phyloP scores from a whole-genome alignment of 1,140 invertebrate genomes.

The Helicoverpa zea region DNA sequence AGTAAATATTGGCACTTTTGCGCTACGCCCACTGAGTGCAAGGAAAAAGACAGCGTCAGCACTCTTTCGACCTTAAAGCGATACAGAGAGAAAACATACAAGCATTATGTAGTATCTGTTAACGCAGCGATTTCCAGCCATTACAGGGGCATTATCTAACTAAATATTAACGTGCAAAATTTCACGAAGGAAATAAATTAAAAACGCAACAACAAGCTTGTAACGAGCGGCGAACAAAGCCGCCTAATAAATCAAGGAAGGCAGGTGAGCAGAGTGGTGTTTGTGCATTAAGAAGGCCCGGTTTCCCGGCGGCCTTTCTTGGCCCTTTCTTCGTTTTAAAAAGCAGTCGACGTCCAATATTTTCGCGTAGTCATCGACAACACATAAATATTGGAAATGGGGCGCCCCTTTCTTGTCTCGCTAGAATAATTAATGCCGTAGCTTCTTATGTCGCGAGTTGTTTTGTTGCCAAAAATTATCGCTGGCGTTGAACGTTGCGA shows the following conservation, averaged over 20 bases:
- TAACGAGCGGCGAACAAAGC: constrained; percentile 84
- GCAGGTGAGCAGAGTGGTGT: constrained; percentile 83
- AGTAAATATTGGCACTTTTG: too few relatives aligned
- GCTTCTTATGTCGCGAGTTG: constrained; percentile 78
- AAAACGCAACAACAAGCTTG: constrained; percentile 86
- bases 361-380: constrained; percentile 86
- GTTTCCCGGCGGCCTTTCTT: constrained; percentile 82
- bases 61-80: neutral
- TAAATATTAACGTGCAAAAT: constrained; percentile 82
- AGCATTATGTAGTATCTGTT: constrained; percentile 19
- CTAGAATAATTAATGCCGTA: constrained; percentile 84
- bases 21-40: too few relatives aligned
- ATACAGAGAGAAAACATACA: constrained; percentile 11
- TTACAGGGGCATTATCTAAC: constrained; percentile 72
- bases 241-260: constrained; percentile 84
- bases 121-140: constrained; percentile 63
- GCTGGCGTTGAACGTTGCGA: constrained; percentile 57
- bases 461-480: constrained; percentile 81
- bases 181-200: constrained; percentile 84
- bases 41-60: neutral
- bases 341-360: constrained; percentile 85
- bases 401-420: constrained; percentile 84
- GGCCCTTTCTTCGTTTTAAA: constrained; percentile 86
- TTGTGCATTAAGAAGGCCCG: constrained; percentile 84
- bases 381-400: constrained; percentile 87